phyloP scores from a whole-genome alignment of 2,888 invertebrate genomes.

The Eurytoma californica region DNA sequence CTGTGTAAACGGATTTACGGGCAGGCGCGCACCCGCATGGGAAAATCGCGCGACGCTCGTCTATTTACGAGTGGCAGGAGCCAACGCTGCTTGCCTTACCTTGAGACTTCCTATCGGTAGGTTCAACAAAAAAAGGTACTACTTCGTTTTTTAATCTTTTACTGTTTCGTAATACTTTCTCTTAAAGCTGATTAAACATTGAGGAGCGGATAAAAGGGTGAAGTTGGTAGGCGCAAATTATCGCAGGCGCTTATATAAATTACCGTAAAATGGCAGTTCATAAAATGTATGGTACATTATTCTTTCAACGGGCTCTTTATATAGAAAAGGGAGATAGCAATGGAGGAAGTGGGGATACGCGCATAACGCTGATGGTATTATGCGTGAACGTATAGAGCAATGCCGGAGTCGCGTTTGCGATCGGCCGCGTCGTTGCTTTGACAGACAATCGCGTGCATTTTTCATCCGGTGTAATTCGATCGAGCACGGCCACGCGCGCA shows the following conservation, averaged over 20 bases:
- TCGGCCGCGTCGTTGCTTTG: neutral
- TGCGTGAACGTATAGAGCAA: neutral
- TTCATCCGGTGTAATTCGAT: slow-evolving; percentile 23
- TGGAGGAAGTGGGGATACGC: too few relatives aligned
- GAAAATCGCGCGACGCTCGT: neutral
- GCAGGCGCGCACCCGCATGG: neutral
- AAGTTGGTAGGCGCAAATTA: too few relatives aligned
- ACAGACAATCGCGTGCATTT: slow-evolving; percentile 4
- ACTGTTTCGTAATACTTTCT: too few relatives aligned
- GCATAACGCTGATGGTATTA: too few relatives aligned
- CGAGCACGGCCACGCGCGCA: neutral
- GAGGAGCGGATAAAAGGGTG: too few relatives aligned
- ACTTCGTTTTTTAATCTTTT: too few relatives aligned
- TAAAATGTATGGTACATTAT: neutral
- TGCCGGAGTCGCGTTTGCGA: neutral
- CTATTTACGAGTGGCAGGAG: neutral
- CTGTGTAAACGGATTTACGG: slow-evolving; percentile 3
- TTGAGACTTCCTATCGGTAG: too few relatives aligned
- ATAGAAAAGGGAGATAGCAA: neutral
- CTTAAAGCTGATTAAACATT: too few relatives aligned
- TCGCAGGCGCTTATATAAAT: too few relatives aligned
- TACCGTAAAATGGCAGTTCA: neutral
- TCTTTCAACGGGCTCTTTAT: neutral
- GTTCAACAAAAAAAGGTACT: too few relatives aligned
- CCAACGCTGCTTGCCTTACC: too few relatives aligned